These are phyloP conservation scores for Osmerus eperlanus DNA, from an alignment of 2,113 vertebrate genomes.

Conservation along the genomic window DNA sequence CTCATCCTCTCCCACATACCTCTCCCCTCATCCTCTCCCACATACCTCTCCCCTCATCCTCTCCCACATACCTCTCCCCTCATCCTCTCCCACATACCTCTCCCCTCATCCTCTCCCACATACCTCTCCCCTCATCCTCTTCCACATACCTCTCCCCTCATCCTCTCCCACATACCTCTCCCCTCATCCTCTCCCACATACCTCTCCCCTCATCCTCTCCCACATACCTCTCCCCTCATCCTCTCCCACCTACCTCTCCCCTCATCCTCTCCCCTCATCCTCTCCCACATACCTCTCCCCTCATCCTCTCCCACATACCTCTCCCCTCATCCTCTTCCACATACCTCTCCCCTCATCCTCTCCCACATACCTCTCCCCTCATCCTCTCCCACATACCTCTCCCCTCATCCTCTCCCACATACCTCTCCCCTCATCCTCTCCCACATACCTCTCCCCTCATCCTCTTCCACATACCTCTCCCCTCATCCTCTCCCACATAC, in stretches of 20 bases:
- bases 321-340: background rate
- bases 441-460: background rate
- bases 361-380: background rate
- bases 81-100: too few species aligned
- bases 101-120: too few species aligned
- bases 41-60: too few species aligned
- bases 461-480: conserved; percentile 10
- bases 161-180: too few species aligned
- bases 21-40: background rate
- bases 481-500: background rate
- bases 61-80: too few species aligned
- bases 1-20: conserved; percentile 17
- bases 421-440: too few species aligned
- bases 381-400: too few species aligned
- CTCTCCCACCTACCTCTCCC: background rate
- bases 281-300: background rate
- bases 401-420: too few species aligned
- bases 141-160: background rate
- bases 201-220: conserved; percentile 4
- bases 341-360: conserved; percentile 18
- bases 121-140: background rate
- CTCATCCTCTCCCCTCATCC: background rate
- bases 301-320: background rate
- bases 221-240: too few species aligned
- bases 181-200: too few species aligned